These are phyloP conservation scores for Antheraea assamensis DNA, from an alignment of 2,888 invertebrate genomes.

Conservation along the genomic window DNA sequence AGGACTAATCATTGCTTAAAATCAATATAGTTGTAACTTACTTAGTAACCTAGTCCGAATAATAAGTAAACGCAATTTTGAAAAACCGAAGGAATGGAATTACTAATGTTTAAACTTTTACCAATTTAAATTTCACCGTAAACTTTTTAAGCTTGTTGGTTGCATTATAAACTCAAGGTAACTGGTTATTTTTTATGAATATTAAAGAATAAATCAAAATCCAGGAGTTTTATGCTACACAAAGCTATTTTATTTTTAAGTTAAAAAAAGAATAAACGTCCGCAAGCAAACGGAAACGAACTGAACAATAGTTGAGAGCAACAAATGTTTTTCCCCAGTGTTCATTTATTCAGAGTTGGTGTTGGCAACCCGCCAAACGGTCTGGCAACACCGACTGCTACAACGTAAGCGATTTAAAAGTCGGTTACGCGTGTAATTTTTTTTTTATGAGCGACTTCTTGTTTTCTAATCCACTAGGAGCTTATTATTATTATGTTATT, in stretches of 20 bases:
- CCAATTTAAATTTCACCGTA: too few species aligned
- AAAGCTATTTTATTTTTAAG: background rate
- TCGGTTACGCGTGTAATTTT: background rate
- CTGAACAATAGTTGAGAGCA: constrained; percentile 43
- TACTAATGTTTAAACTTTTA: too few species aligned
- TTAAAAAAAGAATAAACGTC: background rate
- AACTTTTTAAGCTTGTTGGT: too few species aligned
- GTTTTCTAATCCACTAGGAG: background rate
- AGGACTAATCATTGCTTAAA: too few species aligned
- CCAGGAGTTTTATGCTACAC: background rate
- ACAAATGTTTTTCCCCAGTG: constrained; percentile 58
- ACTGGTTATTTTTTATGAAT: background rate
- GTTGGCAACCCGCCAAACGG: constrained; percentile 49
- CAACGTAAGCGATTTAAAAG: constrained; percentile 41
- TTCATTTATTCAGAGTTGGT: constrained; percentile 53
- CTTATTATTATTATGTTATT: background rate
- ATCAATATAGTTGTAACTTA: too few species aligned
- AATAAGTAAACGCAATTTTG: too few species aligned
- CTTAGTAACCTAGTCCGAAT: too few species aligned
- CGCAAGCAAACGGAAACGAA: constrained; percentile 8
- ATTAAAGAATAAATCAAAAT: background rate
- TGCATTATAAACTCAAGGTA: background rate
- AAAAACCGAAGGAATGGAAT: too few species aligned
- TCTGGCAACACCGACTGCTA: constrained; percentile 40
- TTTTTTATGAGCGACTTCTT: background rate